A percentile compares a stretch with the other conserved stretches of the same genome.
Conservation (phyloP, 2,797 vertebrate species). For the Fringilla coelebs region DNA sequence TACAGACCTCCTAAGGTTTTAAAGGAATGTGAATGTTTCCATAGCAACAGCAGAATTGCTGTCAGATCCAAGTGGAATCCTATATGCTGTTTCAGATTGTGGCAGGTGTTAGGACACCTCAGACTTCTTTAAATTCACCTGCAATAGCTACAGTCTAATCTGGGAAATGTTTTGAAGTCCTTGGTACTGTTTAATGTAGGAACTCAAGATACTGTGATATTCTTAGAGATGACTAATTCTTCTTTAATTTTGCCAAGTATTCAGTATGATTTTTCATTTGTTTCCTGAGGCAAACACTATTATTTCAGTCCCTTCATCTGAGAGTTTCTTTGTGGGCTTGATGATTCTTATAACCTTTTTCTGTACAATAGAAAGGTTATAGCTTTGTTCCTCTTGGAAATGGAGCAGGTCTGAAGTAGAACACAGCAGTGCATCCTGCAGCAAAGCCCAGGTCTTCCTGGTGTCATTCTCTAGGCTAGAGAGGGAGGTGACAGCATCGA, state of each 20-base stretch:
- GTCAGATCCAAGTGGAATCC: neutral
- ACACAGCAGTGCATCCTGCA: neutral
- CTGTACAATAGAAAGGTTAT: neutral
- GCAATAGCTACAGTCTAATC: neutral
- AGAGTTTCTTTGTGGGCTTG: neutral
- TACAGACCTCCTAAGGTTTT: neutral
- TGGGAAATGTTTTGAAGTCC: neutral
- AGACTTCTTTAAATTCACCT: neutral
- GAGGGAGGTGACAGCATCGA: neutral
- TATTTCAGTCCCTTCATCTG: neutral
- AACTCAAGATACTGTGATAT: neutral
- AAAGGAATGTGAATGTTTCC: neutral
- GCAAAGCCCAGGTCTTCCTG: neutral
- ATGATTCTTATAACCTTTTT: neutral
- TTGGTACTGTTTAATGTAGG: neutral
- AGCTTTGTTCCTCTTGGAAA: neutral
- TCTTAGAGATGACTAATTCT: neutral
- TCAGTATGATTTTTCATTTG: neutral
- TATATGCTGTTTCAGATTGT: neutral
- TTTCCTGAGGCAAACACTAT: neutral
- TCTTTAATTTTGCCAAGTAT: neutral
- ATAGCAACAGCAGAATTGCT: constrained; percentile 13
- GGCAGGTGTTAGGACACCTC: neutral
- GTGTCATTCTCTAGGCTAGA: neutral
- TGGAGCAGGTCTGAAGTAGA: neutral